phyloP scores from a whole-genome alignment of 2,113 vertebrate species.

The Accipiter virgatus region DNA sequence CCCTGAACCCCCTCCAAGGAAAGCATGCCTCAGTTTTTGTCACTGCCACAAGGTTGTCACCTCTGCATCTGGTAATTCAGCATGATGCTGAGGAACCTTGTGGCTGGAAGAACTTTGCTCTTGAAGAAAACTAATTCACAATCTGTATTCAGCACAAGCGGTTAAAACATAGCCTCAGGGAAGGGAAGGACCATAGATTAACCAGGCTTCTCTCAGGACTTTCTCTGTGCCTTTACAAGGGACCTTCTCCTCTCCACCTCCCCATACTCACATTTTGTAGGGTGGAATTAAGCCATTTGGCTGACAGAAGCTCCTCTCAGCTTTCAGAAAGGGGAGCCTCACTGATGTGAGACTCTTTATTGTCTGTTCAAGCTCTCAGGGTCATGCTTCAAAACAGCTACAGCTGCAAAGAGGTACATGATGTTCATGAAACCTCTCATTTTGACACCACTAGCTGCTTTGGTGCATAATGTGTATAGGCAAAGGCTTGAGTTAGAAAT shows the following conservation, averaged over 20 bases:
- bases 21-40: not conserved
- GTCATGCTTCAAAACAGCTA: not conserved
- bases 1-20: not conserved
- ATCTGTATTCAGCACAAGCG: not conserved
- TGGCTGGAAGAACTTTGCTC: not conserved
- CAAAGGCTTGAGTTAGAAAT: not conserved
- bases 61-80: not conserved
- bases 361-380: not conserved
- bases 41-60: not conserved
- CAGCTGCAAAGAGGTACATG: not conserved
- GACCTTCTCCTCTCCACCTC: not conserved
- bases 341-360: not conserved
- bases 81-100: fast-evolving
- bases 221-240: not conserved
- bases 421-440: not conserved
- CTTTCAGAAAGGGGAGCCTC: not conserved
- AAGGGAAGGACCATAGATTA: not conserved
- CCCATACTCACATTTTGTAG: not conserved
- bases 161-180: not conserved
- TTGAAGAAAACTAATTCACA: not conserved
- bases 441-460: not conserved
- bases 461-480: not conserved
- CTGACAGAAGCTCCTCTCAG: not conserved
- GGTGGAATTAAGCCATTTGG: not conserved
- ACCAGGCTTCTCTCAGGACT: not conserved